phyloP scores from a whole-genome alignment of 2,113 vertebrate genomes.

The Ranitomeya variabilis region DNA sequence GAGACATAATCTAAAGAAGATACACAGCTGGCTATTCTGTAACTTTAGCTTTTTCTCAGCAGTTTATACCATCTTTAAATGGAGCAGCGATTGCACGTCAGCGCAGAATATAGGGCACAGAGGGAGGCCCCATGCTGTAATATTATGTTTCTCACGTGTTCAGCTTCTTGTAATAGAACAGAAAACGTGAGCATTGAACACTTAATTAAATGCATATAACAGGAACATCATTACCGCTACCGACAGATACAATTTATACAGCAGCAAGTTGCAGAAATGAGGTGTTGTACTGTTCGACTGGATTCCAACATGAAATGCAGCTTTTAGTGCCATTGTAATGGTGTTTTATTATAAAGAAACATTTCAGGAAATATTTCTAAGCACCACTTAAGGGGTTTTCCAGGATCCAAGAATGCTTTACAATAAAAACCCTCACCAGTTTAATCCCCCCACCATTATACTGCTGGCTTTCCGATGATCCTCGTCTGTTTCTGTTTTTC shows the following conservation, averaged over 20 bases:
- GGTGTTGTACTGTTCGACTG: not conserved
- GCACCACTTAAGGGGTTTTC: not conserved
- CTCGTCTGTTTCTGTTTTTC: no score
- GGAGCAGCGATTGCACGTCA: not conserved
- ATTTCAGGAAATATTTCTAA: not conserved
- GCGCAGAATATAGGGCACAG: slow-evolving; percentile 21
- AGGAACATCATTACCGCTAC: not conserved
- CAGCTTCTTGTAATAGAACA: slow-evolving; percentile 26
- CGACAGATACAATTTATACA: not conserved
- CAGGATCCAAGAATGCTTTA: no score
- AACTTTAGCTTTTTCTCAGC: not conserved
- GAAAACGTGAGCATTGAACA: not conserved
- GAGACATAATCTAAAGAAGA: not conserved
- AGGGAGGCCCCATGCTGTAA: slow-evolving; percentile 13
- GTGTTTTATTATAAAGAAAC: not conserved
- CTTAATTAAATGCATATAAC: slow-evolving; percentile 44
- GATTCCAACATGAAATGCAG: not conserved
- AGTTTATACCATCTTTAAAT: not conserved
- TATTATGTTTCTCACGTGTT: slow-evolving; percentile 2
- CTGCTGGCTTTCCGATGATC: no score
- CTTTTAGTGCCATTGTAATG: not conserved
- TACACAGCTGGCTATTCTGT: not conserved
- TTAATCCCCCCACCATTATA: no score
- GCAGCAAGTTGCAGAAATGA: not conserved
- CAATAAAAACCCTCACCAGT: no score